Evolutionary conservation across 2,888 invertebrate genomes (phyloP), one percentile per base, ranked within the genome.

Genomic region (Latheticus oryzae): DNA sequence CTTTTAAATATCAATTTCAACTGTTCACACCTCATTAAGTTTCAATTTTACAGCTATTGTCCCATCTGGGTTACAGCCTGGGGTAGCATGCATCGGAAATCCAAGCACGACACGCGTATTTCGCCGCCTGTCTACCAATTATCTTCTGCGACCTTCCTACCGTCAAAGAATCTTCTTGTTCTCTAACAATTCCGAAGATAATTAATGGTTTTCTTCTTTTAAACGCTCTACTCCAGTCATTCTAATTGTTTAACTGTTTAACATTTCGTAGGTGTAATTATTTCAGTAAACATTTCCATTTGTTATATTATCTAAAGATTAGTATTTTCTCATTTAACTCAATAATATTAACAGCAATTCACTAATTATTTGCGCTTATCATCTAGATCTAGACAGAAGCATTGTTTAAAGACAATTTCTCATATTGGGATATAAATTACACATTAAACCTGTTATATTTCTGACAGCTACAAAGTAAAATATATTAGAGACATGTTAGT

Each of bases 41-140:
- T 79, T 76, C 79, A 79, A 79, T 79, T 79, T 79, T 79, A 79
- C 79, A 79, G 79, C 78, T 76, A 78, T 79, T 79, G 78, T 79
- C 78, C 78, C 78, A 78, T 78, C 75, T 78, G 77, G 78, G 77
- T 78, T 78, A 78, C 73, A 73, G 74, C 76, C 75, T 68, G 67
- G 73, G 74, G 76, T 72, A 69, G 75, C 74, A 73, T 78, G 76
- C 76, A 75, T 76, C 73, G 71, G 76, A 76, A 77, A 76, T 76
- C 73, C 71, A 67, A 70, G 68, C 71, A 68, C 71, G 66, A 63
- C 72, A 72, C 69, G 71, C 66, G 68, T 66, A 69, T 62, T 68
- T 67, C 66, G 65, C 66, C 65, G 66, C 66, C 60, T 68, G 64
- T 68, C 67, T 62, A 69, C 66, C 67, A 67, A 69, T 69, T 68